phyloP scores from a whole-genome alignment of 1,140 invertebrate species.

The Drosophila elegans region DNA sequence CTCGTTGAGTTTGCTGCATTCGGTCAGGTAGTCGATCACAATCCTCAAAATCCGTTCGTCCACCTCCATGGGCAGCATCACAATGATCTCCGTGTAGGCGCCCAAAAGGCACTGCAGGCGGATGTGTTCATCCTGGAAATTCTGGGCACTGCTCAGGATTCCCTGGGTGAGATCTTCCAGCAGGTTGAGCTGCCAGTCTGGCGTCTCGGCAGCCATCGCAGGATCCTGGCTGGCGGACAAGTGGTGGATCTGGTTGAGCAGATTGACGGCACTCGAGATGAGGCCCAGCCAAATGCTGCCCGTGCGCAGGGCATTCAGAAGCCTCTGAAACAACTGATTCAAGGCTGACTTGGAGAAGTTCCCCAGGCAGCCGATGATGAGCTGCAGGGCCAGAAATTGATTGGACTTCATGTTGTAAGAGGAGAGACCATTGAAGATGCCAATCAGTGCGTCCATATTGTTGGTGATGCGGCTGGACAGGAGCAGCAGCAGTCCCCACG shows the following conservation, averaged over 20 bases:
- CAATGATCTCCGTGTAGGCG: slow-evolving; percentile 71
- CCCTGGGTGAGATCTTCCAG: slow-evolving; percentile 40
- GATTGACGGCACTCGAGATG: slow-evolving; percentile 56
- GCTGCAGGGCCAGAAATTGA: slow-evolving; percentile 60
- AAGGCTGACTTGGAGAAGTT: slow-evolving; percentile 74
- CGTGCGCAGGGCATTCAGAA: slow-evolving; percentile 44
- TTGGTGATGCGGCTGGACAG: slow-evolving; percentile 76
- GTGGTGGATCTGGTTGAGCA: slow-evolving; percentile 56
- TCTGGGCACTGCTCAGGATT: slow-evolving; percentile 17
- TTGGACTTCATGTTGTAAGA: slow-evolving; percentile 72
- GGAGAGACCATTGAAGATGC: slow-evolving; percentile 60
- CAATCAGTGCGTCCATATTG: slow-evolving; percentile 70
- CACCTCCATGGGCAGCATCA: slow-evolving; percentile 42
- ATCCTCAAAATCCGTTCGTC: slow-evolving; percentile 52
- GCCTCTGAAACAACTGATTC: slow-evolving; percentile 65
- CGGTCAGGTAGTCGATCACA: slow-evolving; percentile 67
- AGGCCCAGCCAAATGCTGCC: slow-evolving; percentile 65
- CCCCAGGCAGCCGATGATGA: slow-evolving; percentile 54
- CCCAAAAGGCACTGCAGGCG: slow-evolving; percentile 56
- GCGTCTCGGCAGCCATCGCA: not conserved
- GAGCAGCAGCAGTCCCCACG: slow-evolving; percentile 70
- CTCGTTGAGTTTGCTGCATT: slow-evolving; percentile 64
- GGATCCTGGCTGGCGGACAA: slow-evolving; percentile 60
- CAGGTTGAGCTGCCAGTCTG: slow-evolving; percentile 47
- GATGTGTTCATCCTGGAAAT: slow-evolving; percentile 56